These are phyloP conservation scores for Myathropa florea DNA, from an alignment of 2,888 invertebrate species.

Conservation along the genomic window DNA sequence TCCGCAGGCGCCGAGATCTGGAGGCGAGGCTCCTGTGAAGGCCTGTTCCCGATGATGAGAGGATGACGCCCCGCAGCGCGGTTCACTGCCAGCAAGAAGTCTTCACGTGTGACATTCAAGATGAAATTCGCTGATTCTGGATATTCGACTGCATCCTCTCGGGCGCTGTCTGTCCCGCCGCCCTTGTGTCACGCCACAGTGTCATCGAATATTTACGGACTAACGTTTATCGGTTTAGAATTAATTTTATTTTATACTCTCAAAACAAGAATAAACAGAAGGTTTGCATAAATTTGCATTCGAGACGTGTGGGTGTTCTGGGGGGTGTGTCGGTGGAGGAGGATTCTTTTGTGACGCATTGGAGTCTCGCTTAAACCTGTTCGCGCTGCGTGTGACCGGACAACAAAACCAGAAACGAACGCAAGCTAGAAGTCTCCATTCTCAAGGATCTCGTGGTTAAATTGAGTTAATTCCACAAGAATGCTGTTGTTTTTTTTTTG, in stretches of 20 bases:
- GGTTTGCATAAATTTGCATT: neutral
- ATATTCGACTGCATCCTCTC: neutral
- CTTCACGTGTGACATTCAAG: neutral
- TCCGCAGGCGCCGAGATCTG: constrained; percentile 76
- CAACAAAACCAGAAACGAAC: neutral
- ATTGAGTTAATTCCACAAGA: neutral
- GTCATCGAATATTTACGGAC: neutral
- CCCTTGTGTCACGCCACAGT: neutral
- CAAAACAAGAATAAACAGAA: constrained; percentile 4
- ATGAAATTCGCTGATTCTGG: neutral
- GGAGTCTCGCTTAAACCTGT: neutral
- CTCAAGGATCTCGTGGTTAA: neutral
- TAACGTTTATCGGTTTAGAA: neutral
- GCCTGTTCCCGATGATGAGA: constrained; percentile 76
- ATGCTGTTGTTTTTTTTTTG: neutral
- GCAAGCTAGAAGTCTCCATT: neutral
- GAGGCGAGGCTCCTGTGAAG: constrained; percentile 76
- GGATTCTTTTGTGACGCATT: neutral
- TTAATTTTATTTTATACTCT: neutral
- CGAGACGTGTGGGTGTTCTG: neutral
- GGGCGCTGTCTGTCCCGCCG: neutral
- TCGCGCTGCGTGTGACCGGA: neutral
- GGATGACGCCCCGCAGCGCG: constrained; percentile 70
- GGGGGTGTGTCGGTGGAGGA: neutral
- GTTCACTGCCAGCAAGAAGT: neutral